Percentiles rank a stretch among this genome's conserved stretches.
Evolutionary conservation across 2,113 vertebrate species (phyloP).

Genomic region (Stigmatopora nigra): DNA sequence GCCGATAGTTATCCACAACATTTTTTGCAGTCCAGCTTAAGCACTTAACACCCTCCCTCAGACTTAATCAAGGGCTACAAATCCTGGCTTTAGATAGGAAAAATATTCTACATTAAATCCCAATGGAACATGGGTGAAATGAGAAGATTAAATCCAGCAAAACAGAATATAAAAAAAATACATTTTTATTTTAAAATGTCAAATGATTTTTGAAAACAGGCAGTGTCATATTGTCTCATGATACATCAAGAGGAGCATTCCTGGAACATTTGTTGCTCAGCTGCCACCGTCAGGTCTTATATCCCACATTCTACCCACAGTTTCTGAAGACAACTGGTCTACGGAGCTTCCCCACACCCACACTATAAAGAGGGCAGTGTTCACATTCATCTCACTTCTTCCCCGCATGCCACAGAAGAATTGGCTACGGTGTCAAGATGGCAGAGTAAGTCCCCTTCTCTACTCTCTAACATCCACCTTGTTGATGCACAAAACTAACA

Average conservation of each 20-base stretch:
- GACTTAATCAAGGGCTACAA: too few species aligned
- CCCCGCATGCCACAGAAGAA: not conserved
- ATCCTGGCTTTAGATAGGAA: too few species aligned
- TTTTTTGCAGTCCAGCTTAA: too few species aligned
- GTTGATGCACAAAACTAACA: not conserved
- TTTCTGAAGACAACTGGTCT: slow-evolving; percentile 40
- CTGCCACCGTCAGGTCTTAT: slow-evolving; percentile 20
- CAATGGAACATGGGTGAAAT: too few species aligned
- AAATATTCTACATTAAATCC: too few species aligned
- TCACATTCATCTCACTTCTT: slow-evolving; percentile 19
- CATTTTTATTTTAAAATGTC: not conserved
- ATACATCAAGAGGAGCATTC: slow-evolving; percentile 29
- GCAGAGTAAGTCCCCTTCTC: slow-evolving; percentile 39
- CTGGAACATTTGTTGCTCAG: slow-evolving; percentile 40
- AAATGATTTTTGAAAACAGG: not conserved
- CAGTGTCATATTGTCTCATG: not conserved
- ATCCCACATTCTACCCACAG: slow-evolving; percentile 10
- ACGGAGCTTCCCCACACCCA: slow-evolving; percentile 20
- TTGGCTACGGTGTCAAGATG: slow-evolving; percentile 34
- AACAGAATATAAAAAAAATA: too few species aligned
- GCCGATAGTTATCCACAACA: too few species aligned
- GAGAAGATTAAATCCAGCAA: too few species aligned
- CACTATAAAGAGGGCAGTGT: slow-evolving; percentile 36
- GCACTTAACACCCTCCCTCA: too few species aligned
- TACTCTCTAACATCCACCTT: not conserved